Evolutionary conservation across 2,888 invertebrate genomes (phyloP).

Genomic region (Megamerina dolium): DNA sequence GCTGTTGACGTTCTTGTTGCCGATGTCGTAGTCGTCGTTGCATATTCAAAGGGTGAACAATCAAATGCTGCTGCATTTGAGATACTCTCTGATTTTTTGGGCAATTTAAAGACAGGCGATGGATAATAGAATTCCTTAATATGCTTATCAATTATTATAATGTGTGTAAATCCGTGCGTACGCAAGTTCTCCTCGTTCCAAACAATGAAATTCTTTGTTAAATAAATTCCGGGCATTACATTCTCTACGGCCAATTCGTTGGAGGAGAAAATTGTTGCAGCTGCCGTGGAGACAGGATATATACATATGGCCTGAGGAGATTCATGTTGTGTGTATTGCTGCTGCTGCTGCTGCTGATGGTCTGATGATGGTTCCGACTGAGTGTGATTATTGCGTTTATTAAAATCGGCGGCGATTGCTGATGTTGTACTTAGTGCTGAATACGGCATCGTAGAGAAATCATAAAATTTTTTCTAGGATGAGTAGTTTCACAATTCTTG

Average conservation of each 20-base stretch:
- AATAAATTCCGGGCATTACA: slow-evolving; percentile 35
- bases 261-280: slow-evolving; percentile 3
- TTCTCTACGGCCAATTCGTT: slow-evolving; percentile 24
- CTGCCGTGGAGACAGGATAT: no score
- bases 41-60: slow-evolving; percentile 7
- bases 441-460: no score
- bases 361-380: no score
- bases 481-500: no score
- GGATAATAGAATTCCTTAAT: slow-evolving; percentile 31
- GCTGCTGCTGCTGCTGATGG: not conserved
- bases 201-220: slow-evolving; percentile 29
- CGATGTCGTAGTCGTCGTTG: slow-evolving; percentile 1
- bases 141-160: slow-evolving; percentile 37
- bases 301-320: no score
- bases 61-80: slow-evolving; percentile 18
- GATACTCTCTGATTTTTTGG: slow-evolving; percentile 8
- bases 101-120: slow-evolving; percentile 14
- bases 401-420: no score
- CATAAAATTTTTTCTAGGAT: no score
- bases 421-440: no score
- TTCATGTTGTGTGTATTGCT: not conserved
- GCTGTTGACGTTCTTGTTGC: slow-evolving; percentile 2
- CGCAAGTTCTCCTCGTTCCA: slow-evolving; percentile 33
- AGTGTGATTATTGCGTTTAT: no score
- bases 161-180: slow-evolving; percentile 33